Evolutionary conservation across 2,888 invertebrate species (phyloP), one percentile per base, ranked within the genome.

Genomic region (Epicampocera succincta): DNA sequence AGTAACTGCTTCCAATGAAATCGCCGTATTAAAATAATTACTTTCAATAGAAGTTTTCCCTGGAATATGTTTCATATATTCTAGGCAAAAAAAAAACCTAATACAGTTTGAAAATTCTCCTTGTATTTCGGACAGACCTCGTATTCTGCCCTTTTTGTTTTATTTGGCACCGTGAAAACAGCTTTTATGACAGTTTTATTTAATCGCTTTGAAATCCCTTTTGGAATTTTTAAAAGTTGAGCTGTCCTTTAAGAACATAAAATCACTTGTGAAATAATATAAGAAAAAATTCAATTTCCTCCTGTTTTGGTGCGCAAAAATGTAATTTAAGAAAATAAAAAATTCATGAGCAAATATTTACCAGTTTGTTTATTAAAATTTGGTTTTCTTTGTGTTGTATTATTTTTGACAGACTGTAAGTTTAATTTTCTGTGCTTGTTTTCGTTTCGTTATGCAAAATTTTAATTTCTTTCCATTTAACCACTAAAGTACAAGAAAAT

Each of bases 391-490:
- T 56, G 17, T 56, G 4, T 58, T 44, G 11, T 40, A 38, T 29
- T 44, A 15, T n/a, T 12, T 29, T 54, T 12, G 44, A 21, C n/a
- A 29, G 44, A 13, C 38, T 58, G 25, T 38, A 48, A 56, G 46
- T 8, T 46, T 50, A 8, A 50, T 40, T 42, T 54, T 17, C 5
- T 21, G n/a, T 33, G 38, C 65, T 40, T 54, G 38, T 40, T 54
- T 69, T 52, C n/a, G 2, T 77, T 54, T 69, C 69, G 63, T 17
- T 54, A 17, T 54, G 40, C 54, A 75, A n/a, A 56, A 46, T 33
- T 58, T 42, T 42, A 65, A 58, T 77, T 71, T 77, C 48, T 77
- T 65, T 56, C 50, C 15, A 3, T 48, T 63, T 56, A 63, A 29
- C n/a, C 52, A 25, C 25, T 25, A 25, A 25, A 25, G 25, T 5